Conservation (phyloP, 2,888 invertebrate genomes). For the Resseliella maxima region DNA sequence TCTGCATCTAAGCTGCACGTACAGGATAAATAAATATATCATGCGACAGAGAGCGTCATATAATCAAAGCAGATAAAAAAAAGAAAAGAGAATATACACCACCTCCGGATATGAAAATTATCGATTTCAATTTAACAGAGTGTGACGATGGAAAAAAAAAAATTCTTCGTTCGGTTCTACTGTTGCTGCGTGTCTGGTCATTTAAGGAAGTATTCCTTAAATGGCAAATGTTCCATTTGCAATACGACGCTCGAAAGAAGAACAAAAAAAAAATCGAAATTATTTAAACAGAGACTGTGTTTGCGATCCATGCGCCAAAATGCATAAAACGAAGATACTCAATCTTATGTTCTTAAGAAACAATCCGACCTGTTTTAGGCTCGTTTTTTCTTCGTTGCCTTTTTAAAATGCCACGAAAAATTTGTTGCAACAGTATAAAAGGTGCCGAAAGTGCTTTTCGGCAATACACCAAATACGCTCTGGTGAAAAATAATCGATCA, state of each 20-base stretch:
- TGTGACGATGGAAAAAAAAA: not conserved
- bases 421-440: not conserved
- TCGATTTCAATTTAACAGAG: slow-evolving; percentile 45
- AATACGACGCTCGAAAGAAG: not conserved
- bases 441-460: slow-evolving; percentile 30
- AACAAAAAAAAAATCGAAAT: not conserved
- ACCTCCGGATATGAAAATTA: slow-evolving; percentile 55
- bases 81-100: too few species aligned
- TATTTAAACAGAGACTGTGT: not conserved
- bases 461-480: not conserved
- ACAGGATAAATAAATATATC: slow-evolving; percentile 36
- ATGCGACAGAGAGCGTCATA: slow-evolving; percentile 36
- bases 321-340: not conserved
- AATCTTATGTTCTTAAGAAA: not conserved
- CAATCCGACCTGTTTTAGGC: not conserved
- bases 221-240: not conserved
- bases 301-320: not conserved
- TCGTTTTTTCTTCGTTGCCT: not conserved
- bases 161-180: not conserved
- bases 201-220: slow-evolving; percentile 18
- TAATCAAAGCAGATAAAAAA: slow-evolving; percentile 50
- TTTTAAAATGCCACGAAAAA: not conserved
- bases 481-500: slow-evolving; percentile 16
- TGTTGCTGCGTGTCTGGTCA: not conserved
- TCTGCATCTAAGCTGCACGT: not conserved